Evolutionary conservation across 2,797 vertebrate species (phyloP).

Genomic region (Pachyuromys duprasi): DNA sequence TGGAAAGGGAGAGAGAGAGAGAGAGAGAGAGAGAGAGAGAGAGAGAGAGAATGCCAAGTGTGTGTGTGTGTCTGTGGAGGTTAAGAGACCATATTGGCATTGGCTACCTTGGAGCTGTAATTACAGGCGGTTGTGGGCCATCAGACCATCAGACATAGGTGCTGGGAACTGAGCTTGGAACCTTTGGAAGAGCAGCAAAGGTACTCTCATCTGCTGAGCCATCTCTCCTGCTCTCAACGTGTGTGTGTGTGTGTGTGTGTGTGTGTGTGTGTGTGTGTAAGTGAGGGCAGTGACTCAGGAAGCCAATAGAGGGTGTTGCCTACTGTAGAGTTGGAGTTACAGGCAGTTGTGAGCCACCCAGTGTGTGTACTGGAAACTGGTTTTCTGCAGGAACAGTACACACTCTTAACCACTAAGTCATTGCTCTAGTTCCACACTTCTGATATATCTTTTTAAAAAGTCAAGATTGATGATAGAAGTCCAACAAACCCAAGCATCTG

Average conservation of each 20-base stretch:
- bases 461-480: neutral
- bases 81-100: neutral
- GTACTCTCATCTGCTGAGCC: neutral
- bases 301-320: neutral
- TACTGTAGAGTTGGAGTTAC: neutral
- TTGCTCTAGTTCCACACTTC: neutral
- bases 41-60: too few species aligned
- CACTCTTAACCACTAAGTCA: neutral
- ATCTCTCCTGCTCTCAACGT: neutral
- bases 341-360: neutral
- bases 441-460: neutral
- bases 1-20: neutral
- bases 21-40: too few species aligned
- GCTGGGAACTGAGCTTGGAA: neutral
- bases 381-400: neutral
- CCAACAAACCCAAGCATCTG: neutral
- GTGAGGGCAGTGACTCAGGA: neutral
- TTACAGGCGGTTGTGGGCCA: neutral
- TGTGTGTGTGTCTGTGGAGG: neutral
- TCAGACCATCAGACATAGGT: neutral
- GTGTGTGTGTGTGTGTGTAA: too few species aligned
- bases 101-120: neutral
- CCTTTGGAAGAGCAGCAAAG: neutral
- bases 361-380: neutral
- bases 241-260: neutral